These are phyloP conservation scores for Bembecia ichneumoniformis DNA, from an alignment of 2,888 invertebrate genomes.

Conservation along the genomic window DNA sequence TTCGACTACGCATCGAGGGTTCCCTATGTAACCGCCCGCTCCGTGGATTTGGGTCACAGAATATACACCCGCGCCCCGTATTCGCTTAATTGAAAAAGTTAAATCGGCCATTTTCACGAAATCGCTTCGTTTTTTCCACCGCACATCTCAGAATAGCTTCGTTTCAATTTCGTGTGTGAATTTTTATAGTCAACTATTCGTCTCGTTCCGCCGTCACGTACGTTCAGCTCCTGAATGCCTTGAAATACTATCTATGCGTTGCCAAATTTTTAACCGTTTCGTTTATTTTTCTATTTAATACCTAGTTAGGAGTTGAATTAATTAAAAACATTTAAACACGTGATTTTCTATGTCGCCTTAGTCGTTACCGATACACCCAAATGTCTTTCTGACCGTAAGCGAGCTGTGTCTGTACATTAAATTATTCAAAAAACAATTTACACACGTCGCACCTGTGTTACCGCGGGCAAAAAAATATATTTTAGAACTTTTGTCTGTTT, in stretches of 20 bases:
- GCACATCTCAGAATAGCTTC: slow-evolving; percentile 16
- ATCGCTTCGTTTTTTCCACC: slow-evolving; percentile 32
- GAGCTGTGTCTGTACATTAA: too few species aligned
- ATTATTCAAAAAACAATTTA: too few species aligned
- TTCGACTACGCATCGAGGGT: slow-evolving; percentile 34
- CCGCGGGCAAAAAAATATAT: too few species aligned
- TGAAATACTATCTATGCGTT: slow-evolving; percentile 7
- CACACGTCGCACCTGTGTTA: too few species aligned
- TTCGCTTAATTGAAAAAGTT: slow-evolving; percentile 62
- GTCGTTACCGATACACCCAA: too few species aligned
- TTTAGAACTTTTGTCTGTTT: too few species aligned
- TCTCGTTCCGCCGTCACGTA: slow-evolving; percentile 1
- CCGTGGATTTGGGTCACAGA: slow-evolving; percentile 35
- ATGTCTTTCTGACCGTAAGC: too few species aligned
- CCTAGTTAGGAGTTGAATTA: too few species aligned
- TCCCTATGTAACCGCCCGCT: slow-evolving; percentile 16
- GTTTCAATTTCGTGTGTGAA: slow-evolving; percentile 10
- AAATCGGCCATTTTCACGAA: slow-evolving; percentile 53
- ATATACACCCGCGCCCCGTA: slow-evolving; percentile 31
- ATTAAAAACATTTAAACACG: too few species aligned
- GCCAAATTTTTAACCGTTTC: not conserved
- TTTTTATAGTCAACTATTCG: slow-evolving; percentile 1
- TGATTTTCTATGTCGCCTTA: too few species aligned
- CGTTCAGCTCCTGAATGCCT: not conserved
- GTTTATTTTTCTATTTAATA: too few species aligned